These are phyloP conservation scores for Aphelinus atriplicis DNA, from an alignment of 1,140 invertebrate species.

Conservation along the genomic window DNA sequence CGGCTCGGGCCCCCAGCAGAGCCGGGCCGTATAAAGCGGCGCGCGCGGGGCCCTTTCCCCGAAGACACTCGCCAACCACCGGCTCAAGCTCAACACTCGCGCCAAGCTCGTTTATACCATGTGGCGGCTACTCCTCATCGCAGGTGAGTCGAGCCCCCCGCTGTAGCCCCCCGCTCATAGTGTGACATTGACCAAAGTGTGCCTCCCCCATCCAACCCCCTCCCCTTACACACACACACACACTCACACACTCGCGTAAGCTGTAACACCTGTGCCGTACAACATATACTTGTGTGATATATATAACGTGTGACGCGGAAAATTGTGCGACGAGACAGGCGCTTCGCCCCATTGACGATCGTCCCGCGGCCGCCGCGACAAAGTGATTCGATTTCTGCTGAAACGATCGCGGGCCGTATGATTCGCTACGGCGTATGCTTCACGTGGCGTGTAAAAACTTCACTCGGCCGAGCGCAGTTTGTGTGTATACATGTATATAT, in stretches of 20 bases:
- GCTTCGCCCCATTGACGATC: background rate
- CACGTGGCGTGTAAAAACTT: too few relatives aligned
- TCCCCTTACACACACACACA: too few relatives aligned
- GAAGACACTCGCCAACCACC: slow-evolving; percentile 29
- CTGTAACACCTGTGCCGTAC: too few relatives aligned
- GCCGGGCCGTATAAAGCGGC: slow-evolving; percentile 23
- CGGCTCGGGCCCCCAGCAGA: too few relatives aligned
- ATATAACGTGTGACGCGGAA: background rate
- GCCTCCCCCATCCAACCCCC: too few relatives aligned
- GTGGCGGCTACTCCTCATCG: slow-evolving; percentile 31
- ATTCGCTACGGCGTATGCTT: background rate
- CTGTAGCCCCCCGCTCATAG: too few relatives aligned
- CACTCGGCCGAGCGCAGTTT: too few relatives aligned
- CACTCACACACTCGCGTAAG: too few relatives aligned
- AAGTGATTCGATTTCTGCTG: background rate
- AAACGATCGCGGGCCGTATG: slow-evolving; percentile 2
- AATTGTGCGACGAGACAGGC: background rate
- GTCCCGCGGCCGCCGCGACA: background rate
- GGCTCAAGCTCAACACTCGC: background rate
- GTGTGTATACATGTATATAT: too few relatives aligned
- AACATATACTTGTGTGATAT: background rate
- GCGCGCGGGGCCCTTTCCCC: slow-evolving; percentile 35
- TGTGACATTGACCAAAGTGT: too few relatives aligned
- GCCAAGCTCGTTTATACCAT: background rate
- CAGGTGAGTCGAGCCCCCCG: slow-evolving; percentile 19